Evolutionary conservation across 2,888 invertebrate species (phyloP).

Genomic region (Plutella xylostella): DNA sequence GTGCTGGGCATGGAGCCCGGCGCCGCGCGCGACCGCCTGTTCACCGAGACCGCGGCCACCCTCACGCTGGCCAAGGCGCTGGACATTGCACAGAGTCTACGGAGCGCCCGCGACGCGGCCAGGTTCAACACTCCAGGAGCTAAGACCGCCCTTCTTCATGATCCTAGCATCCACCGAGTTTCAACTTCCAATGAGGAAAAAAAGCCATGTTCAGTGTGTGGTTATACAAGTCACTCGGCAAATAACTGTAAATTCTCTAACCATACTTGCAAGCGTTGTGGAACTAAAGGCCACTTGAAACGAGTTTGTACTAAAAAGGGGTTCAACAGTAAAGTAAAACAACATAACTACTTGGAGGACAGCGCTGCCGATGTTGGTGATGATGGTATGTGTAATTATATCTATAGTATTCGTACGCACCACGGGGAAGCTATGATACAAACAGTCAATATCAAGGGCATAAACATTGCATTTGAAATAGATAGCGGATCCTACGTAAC

Average conservation of each 20-base stretch:
- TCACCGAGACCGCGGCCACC: background rate
- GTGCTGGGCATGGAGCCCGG: constrained; percentile 6
- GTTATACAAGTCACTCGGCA: background rate
- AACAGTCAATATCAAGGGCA: background rate
- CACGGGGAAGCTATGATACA: constrained; percentile 2
- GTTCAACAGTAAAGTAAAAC: background rate
- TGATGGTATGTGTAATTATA: background rate
- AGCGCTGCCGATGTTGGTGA: background rate
- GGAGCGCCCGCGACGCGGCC: background rate
- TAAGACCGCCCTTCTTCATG: no score
- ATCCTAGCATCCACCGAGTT: background rate
- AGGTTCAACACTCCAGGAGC: background rate
- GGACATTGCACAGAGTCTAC: background rate
- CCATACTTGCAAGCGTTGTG: background rate
- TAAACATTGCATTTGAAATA: background rate
- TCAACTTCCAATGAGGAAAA: background rate
- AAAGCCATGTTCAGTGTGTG: background rate
- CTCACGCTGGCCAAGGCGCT: constrained; percentile 1
- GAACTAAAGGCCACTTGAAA: background rate
- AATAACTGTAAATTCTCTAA: background rate
- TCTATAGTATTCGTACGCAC: background rate
- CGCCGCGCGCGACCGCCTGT: constrained; percentile 1
- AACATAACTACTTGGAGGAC: background rate
- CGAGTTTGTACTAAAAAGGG: background rate
- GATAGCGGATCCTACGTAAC: background rate